Percentiles rank a stretch among this genome's conserved stretches.
phyloP scores from a whole-genome alignment of 37 sponge, comb jelly and placozoan species.

The Mnemiopsis leidyi region DNA sequence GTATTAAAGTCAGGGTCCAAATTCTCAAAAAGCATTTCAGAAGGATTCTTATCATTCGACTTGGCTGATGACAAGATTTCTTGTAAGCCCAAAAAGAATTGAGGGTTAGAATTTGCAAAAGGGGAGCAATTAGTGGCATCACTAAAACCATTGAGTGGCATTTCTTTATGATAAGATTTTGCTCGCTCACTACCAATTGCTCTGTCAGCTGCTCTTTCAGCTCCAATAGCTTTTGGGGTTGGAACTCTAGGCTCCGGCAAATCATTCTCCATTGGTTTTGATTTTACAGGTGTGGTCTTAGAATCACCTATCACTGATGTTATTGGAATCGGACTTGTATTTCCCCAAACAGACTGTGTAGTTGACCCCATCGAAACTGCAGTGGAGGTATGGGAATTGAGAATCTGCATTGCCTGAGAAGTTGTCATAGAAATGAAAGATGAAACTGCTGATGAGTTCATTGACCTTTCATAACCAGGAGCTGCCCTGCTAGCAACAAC shows the following conservation, averaged over 20 bases:
- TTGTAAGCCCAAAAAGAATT: constrained; percentile 8
- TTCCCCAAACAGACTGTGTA: constrained; percentile 24
- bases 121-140: constrained; percentile 8
- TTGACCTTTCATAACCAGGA: constrained; percentile 51
- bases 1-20: neutral
- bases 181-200: constrained; percentile 49
- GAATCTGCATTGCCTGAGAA: constrained; percentile 24
- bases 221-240: constrained; percentile 27
- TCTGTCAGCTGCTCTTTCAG: constrained; percentile 58
- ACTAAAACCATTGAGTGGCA: neutral
- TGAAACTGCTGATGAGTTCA: neutral
- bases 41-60: constrained; percentile 5
- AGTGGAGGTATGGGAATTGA: constrained; percentile 34
- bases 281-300: neutral
- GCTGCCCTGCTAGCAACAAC: constrained; percentile 28
- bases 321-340: constrained; percentile 14
- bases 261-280: neutral
- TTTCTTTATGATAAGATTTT: neutral
- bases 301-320: neutral
- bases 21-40: constrained; percentile 40
- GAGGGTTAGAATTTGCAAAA: constrained; percentile 45
- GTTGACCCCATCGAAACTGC: neutral
- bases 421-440: constrained; percentile 21
- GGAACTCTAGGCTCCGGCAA: constrained; percentile 42
- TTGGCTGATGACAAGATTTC: constrained; percentile 31